These are phyloP conservation scores for Machaerirhynchus nigripectus DNA, from an alignment of 2,113 vertebrate genomes.

Conservation along the genomic window DNA sequence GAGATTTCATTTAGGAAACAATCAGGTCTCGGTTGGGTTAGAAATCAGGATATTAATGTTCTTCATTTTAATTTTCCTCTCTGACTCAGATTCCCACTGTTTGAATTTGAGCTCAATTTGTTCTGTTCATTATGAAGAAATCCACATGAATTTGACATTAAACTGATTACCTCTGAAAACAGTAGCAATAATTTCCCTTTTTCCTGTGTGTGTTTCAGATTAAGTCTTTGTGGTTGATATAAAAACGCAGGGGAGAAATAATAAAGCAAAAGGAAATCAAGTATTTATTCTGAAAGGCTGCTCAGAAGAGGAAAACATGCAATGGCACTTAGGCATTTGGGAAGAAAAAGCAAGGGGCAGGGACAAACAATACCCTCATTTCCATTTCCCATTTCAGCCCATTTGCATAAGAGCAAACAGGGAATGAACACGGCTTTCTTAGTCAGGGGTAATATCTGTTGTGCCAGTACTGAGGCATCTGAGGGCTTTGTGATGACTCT, in stretches of 20 bases:
- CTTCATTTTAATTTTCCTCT: slow-evolving; percentile 59
- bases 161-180: slow-evolving; percentile 59
- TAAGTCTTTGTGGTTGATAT: slow-evolving; percentile 49
- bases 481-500: background rate
- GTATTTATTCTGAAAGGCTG: background rate
- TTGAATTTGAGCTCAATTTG: slow-evolving; percentile 62
- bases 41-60: slow-evolving; percentile 54
- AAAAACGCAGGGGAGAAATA: slow-evolving; percentile 46
- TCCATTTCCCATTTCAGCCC: background rate
- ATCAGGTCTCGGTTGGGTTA: slow-evolving; percentile 30
- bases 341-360: background rate
- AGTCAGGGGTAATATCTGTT: background rate
- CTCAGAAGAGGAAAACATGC: slow-evolving; percentile 1
- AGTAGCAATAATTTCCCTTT: slow-evolving; percentile 39
- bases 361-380: background rate
- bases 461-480: background rate
- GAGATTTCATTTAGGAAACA: slow-evolving; percentile 60
- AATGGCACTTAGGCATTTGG: background rate
- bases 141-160: slow-evolving; percentile 62
- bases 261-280: slow-evolving; percentile 20
- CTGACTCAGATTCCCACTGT: slow-evolving; percentile 50
- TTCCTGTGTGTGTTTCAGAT: slow-evolving; percentile 56
- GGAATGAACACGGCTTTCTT: background rate
- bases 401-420: background rate
- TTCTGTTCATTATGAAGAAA: slow-evolving; percentile 65